Base-by-base conservation (phyloP, 2,888 invertebrate genomes). In the Bedellia somnulentella region DNA sequence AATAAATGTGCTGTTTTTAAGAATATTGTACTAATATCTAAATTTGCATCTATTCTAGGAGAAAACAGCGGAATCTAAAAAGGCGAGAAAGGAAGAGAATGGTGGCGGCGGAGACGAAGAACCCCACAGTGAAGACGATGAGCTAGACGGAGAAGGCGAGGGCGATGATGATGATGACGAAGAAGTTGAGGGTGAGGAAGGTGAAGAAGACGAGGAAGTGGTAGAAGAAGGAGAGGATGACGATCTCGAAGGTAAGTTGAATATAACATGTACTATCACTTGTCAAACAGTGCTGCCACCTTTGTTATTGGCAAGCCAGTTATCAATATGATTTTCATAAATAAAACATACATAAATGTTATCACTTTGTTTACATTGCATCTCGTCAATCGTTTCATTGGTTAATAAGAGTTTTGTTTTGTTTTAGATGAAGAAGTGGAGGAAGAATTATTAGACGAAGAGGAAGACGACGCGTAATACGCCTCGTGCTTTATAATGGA, bases 41-140 rank as follows among this genome's bases (percentile, higher is more conserved):
- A n/a, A n/a, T n/a, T n/a, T n/a, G n/a, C n/a, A n/a, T n/a, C n/a
- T n/a, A n/a, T n/a, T n/a, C n/a, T 57, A 87, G 86, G 87, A 87
- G 42, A 87, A 87, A 70, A 76, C 75, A 41, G 84, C 86, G 34
- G 87, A 87, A 36, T 81, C 82, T 42, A 88, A 88, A 76, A 87
- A 87, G 71, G 83, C 84, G 67, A 86, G 85, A 77, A 87, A 86
- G 71, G 87, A 87, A 53, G 87, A 87, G 55, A 87, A 87, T 49
- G 87, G 86, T 17, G 85, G 83, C 32, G 83, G 82, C 15, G 78
- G 77, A 22, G 79, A 78, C 5, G 80, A 78, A 14, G 82, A 82
- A 36, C 68, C 68, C 38, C 78, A 79, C 46, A 80, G 79, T 44
- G 80, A 86, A 43, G 85, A 85, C 29, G 85, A 85, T 34, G 85